These are phyloP conservation scores for Podarcis cretensis DNA, from an alignment of 2,113 vertebrate genomes.

Conservation along the genomic window DNA sequence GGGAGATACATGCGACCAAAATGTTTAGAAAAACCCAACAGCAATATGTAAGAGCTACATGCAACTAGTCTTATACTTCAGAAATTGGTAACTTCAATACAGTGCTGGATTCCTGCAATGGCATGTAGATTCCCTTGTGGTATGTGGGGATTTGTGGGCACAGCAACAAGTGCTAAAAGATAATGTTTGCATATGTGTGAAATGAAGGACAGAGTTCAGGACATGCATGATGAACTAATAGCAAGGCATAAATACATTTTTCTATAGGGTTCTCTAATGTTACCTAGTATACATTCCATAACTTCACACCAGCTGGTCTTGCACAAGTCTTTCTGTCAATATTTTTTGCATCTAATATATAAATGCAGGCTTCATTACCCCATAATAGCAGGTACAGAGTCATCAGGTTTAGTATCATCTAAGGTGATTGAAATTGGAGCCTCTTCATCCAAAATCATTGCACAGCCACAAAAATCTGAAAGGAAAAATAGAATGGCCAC, in stretches of 20 bases:
- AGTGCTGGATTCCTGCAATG: no score
- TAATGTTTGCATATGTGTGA: not conserved
- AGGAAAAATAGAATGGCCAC: not conserved
- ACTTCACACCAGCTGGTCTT: not conserved
- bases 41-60: not conserved
- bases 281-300: not conserved
- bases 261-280: not conserved
- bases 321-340: not conserved
- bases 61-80: not conserved
- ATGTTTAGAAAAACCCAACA: no score
- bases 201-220: not conserved
- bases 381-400: conserved; percentile 89
- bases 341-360: not conserved
- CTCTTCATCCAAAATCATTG: conserved; percentile 92
- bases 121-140: no score
- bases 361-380: conserved; percentile 80
- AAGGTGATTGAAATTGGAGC: conserved; percentile 90
- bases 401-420: conserved; percentile 96
- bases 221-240: not conserved
- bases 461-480: conserved; percentile 89
- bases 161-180: not conserved
- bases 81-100: not conserved
- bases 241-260: not conserved
- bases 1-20: not conserved
- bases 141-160: no score